Evolutionary conservation across 2,888 invertebrate species (phyloP), one percentile per base, ranked within the genome.

Genomic region (Drosophila borealis): DNA sequence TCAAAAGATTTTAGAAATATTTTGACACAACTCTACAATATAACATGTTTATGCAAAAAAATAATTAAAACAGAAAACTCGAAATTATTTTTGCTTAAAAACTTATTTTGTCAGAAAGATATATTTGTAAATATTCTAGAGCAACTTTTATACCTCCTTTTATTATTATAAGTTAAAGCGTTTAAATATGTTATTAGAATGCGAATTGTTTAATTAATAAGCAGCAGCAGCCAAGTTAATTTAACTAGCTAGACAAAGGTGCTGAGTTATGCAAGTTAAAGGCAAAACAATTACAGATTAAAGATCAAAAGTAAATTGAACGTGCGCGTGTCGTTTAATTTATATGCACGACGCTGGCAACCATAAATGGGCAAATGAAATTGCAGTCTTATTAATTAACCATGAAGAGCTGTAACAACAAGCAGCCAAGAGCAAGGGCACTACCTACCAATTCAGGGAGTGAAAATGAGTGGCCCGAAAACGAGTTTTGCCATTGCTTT

Each of bases 341-440:
- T 45, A 21, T 60, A 50, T 21, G 25, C n/a, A 21, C 48, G 17
- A 37, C 49, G 48, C 11, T 55, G n/a, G 36, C 25, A 50, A n/a
- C 48, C 56, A 57, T 61, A 54, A 75, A 79, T 61, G 29, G 60
- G 60, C 29, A 46, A 64, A 75, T 75, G 63, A 74, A 61, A 56
- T 44, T 64, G 53, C 80, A 50, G 42, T 29, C 39, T n/a, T 46
- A 55, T 46, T 70, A 76, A 75, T 75, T 80, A 75, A 34, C 60
- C 37, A 45, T 11, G 34, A 59, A 53, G 51, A 68, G 51, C 19
- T 54, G 60, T 39, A 49, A 36, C 60, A 39, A 56, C 60, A 42
- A 61, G 36, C 53, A 39, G 63, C 42, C 71, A 70, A 75, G 55
- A 48, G 69, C 75, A 71, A 78, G 73, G 51, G 46, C 54, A 46